Percentiles rank a stretch among this genome's conserved stretches.
Evolutionary conservation across 2,888 invertebrate genomes (phyloP).

Genomic region (Machimus atricapillus): DNA sequence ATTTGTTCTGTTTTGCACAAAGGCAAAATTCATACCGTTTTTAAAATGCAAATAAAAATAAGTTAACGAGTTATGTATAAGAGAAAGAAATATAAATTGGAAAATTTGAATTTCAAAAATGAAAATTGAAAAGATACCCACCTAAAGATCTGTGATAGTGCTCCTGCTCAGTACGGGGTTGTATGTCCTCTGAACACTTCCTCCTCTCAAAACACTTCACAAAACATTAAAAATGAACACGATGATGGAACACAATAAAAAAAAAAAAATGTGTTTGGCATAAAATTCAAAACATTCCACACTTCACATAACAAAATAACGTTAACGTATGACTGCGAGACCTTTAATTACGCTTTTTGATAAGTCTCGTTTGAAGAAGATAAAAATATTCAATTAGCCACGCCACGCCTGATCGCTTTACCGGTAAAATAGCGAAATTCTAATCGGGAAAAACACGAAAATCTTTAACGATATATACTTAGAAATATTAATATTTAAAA

Average conservation of each 20-base stretch:
- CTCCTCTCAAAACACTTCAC: neutral
- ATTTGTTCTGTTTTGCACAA: neutral
- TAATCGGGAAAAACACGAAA: too few relatives aligned
- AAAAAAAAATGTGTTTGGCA: neutral
- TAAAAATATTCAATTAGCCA: neutral
- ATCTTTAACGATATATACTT: neutral
- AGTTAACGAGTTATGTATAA: neutral
- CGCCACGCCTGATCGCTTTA: neutral
- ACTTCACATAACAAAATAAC: neutral
- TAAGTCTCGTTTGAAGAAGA: neutral
- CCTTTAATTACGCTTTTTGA: neutral
- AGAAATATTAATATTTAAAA: neutral
- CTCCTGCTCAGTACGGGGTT: neutral
- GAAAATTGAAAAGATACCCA: conserved; percentile 27
- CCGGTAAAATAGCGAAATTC: neutral
- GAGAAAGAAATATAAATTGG: neutral
- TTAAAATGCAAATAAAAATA: neutral
- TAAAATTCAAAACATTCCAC: neutral
- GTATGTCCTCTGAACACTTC: neutral
- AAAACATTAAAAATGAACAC: neutral
- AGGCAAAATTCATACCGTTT: neutral
- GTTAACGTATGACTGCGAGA: neutral
- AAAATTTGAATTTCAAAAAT: neutral
- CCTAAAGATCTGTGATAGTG: neutral
- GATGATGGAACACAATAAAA: neutral